Percentiles rank a stretch among this genome's conserved stretches.
Evolutionary conservation across 2,888 invertebrate species (phyloP).

Genomic region (Trichogramma dendrolimi): DNA sequence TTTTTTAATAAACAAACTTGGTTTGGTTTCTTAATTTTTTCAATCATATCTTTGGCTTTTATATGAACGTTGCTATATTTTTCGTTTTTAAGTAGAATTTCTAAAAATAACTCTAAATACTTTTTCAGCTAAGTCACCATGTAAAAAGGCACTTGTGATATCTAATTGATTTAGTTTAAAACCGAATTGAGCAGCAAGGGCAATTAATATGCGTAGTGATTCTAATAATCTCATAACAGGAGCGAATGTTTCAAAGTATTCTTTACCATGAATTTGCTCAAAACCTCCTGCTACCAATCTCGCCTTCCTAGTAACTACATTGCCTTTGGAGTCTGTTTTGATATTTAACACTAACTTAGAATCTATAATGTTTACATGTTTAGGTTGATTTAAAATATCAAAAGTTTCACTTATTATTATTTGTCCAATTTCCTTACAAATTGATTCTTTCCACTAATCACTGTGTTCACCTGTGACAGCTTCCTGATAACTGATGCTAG

Average conservation of each 20-base stretch:
- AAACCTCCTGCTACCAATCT: constrained; percentile 15
- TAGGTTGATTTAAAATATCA: constrained; percentile 4
- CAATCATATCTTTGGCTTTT: constrained; percentile 6
- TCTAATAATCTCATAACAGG: constrained; percentile 11
- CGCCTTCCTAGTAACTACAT: constrained; percentile 4
- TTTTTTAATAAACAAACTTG: constrained; percentile 7
- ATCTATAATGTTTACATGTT: background rate
- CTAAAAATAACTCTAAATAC: constrained; percentile 7
- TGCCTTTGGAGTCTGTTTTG: constrained; percentile 1
- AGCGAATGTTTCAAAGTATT: background rate
- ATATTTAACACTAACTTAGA: constrained; percentile 7
- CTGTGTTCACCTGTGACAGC: background rate
- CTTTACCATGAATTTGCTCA: background rate
- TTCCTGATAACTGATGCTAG: background rate
- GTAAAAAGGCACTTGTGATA: constrained; percentile 11
- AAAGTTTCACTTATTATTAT: constrained; percentile 7
- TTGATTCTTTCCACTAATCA: constrained; percentile 1
- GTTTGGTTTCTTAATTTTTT: constrained; percentile 3
- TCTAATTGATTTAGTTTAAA: constrained; percentile 10
- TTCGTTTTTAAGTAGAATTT: background rate
- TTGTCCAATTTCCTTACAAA: background rate
- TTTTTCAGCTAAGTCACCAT: constrained; percentile 6
- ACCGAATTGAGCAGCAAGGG: constrained; percentile 4
- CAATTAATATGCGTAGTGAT: constrained; percentile 2
- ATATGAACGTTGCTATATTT: constrained; percentile 1